A percentile compares a stretch with the other conserved stretches of the same genome.
Evolutionary conservation across 2,888 invertebrate species (phyloP).

Genomic region (Drosophila diplacantha): DNA sequence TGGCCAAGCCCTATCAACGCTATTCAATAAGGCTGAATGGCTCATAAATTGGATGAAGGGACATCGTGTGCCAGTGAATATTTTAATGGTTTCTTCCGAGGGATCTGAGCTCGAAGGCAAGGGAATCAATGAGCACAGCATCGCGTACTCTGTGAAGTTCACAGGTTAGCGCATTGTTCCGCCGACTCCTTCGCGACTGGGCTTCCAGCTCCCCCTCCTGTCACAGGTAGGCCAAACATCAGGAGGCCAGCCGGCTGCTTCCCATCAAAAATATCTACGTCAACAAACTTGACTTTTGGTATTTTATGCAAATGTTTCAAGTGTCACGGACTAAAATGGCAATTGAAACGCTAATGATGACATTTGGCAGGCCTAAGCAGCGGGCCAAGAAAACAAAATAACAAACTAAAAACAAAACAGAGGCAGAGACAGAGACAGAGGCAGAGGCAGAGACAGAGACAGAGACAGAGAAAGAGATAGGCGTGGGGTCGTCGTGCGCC

Average conservation of each 20-base stretch:
- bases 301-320: constrained; percentile 68
- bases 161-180: neutral
- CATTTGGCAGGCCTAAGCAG: constrained; percentile 71
- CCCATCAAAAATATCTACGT: constrained; percentile 53
- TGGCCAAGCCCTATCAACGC: constrained; percentile 45
- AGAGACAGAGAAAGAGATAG: neutral
- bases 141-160: neutral
- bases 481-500: constrained; percentile 42
- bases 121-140: neutral
- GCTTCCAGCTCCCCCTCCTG: neutral
- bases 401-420: constrained; percentile 61
- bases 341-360: constrained; percentile 74
- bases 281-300: constrained; percentile 64
- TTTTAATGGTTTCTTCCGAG: neutral
- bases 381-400: constrained; percentile 56
- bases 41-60: constrained; percentile 32
- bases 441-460: too few species aligned
- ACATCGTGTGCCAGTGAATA: neutral
- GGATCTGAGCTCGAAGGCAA: neutral
- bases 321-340: constrained; percentile 71
- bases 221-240: constrained; percentile 5
- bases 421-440: neutral
- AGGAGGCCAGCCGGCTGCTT: constrained; percentile 6
- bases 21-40: constrained; percentile 55
- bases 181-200: neutral